phyloP scores from a whole-genome alignment of 1,140 invertebrate species.

The Laupala kohalensis region DNA sequence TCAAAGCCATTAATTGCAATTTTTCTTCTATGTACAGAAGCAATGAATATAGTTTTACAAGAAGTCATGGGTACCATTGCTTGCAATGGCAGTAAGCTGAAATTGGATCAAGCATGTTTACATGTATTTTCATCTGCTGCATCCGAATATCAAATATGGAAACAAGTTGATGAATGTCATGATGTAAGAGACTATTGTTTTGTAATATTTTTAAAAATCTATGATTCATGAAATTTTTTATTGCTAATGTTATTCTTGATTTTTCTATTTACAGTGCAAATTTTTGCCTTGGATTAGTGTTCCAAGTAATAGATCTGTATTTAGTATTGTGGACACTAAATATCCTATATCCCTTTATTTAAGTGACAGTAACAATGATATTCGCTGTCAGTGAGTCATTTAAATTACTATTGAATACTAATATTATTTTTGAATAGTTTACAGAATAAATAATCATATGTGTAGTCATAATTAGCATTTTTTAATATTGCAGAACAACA shows the following conservation, averaged over 20 bases:
- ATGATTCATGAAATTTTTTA: not conserved
- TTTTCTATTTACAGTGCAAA: slow-evolving; percentile 3
- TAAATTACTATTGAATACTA: not conserved
- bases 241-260: not conserved
- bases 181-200: not conserved
- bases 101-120: slow-evolving; percentile 1
- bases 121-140: not conserved
- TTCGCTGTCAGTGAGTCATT: not conserved
- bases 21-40: too few relatives aligned
- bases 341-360: not conserved
- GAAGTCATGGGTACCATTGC: too few relatives aligned
- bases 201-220: not conserved
- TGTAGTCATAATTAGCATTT: not conserved
- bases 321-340: not conserved
- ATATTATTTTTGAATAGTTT: not conserved
- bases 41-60: too few relatives aligned
- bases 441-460: not conserved
- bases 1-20: too few relatives aligned
- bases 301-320: not conserved
- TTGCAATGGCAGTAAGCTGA: not conserved
- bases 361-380: not conserved
- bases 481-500: slow-evolving; percentile 3
- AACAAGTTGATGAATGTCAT: slow-evolving; percentile 1
- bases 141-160: not conserved
- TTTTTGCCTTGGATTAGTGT: not conserved